Conservation (phyloP, 2,888 invertebrate species). For the Chloroclysta siterata region DNA sequence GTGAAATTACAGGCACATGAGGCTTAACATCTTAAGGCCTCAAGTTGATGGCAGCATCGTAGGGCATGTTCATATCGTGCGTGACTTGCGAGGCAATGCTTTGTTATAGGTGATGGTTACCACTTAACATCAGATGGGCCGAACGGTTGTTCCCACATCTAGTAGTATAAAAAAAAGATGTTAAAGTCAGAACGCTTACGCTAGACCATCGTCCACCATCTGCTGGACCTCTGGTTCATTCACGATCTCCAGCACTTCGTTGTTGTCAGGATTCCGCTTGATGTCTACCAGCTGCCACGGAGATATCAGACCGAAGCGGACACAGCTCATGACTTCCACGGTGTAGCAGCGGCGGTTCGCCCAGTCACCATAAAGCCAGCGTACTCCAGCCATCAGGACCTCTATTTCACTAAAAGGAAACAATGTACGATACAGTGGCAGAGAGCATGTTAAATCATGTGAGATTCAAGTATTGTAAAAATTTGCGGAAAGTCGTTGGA, state of each 20-base stretch:
- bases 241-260: conserved; percentile 89
- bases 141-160: too few relatives aligned
- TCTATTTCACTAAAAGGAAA: conserved; percentile 85
- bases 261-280: conserved; percentile 89
- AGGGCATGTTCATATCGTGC: too few relatives aligned
- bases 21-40: too few relatives aligned
- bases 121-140: too few relatives aligned
- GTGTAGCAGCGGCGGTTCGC: conserved; percentile 82
- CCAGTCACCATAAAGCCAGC: conserved; percentile 92
- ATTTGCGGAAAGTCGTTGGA: neutral
- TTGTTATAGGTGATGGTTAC: too few relatives aligned
- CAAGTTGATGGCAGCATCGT: too few relatives aligned
- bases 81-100: too few relatives aligned
- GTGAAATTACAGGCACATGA: too few relatives aligned
- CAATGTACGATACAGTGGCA: too few relatives aligned
- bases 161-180: too few relatives aligned
- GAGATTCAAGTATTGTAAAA: too few relatives aligned
- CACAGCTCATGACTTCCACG: conserved; percentile 87
- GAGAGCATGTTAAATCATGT: too few relatives aligned
- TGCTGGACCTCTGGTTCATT: conserved; percentile 88
- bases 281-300: conserved; percentile 93
- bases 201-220: conserved; percentile 92
- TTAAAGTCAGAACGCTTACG: conserved; percentile 79
- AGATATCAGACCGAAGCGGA: conserved; percentile 91
- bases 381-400: conserved; percentile 91